Base-by-base conservation (phyloP, 2,888 invertebrate species). In the Cantharis flavilabris region DNA sequence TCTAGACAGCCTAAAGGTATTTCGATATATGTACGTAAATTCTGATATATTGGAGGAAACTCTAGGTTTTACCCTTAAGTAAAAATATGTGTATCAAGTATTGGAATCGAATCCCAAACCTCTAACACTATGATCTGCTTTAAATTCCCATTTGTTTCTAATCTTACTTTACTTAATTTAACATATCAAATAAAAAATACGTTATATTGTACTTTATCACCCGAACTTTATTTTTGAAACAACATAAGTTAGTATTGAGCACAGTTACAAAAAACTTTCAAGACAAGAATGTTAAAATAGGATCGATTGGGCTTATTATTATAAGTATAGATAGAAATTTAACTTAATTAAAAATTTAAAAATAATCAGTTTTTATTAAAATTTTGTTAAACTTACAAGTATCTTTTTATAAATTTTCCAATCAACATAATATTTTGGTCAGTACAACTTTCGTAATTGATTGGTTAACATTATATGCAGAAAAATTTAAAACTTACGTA, bases 11-110 rank as follows among this genome's bases (percentile, higher is more conserved):
- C 87, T 83, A 84, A 84, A 87, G 87, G 87, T 86, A 87, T 88
- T 87, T 86, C 81, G 85, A 85, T 87, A 88, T 87, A 86, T 11
- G 30, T 26, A 30, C 87, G 87, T 88, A 88, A 88, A 88, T 88
- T 88, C 85, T 87, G 82, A 87, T 88, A 87, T 85, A 85, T 86
- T 85, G 84, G 84, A 84, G 84, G 82, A 84, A 83, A 83, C 82
- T 81, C 82, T 84, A 83, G 81, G 85, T 84, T 85, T 85, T 85
- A 83, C 86, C 86, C 87, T 87, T 88, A 88, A 88, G 88, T 88
- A 88, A 88, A 88, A 88, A 88, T 88, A 88, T 88, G 86, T 88
- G 88, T 88, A 88, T 88, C 86, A 86, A 85, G 85, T 84, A 87
- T 86, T 86, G 87, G 86, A 87, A 87, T 87, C 86, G 87, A 87